Evolutionary conservation across 2,113 vertebrate species (phyloP).

Genomic region (Zootoca vivipara): DNA sequence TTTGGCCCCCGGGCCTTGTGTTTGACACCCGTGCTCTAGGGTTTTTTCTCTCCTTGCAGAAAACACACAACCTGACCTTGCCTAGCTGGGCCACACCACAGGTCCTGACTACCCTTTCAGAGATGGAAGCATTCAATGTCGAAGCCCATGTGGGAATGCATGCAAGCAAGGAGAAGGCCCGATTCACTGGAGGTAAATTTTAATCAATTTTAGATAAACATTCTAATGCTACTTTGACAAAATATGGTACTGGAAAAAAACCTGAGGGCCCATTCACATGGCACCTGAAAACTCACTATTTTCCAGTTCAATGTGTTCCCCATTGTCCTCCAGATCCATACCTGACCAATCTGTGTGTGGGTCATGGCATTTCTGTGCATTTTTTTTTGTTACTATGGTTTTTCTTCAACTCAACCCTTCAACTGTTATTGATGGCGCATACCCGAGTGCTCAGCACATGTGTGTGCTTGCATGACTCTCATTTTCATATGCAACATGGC

Average conservation of each 20-base stretch:
- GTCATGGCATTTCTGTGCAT: neutral
- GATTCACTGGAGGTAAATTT: conserved; percentile 76
- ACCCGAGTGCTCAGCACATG: no score
- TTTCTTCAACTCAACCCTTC: no score
- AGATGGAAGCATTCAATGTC: conserved; percentile 79
- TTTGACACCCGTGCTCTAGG: no score
- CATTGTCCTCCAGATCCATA: neutral
- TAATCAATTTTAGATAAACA: neutral
- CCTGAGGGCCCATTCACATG: no score
- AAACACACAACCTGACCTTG: conserved; percentile 80
- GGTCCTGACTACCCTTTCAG: conserved; percentile 75
- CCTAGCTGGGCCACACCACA: conserved; percentile 81
- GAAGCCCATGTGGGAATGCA: conserved; percentile 77
- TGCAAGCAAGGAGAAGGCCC: conserved; percentile 77
- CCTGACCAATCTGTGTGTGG: no score
- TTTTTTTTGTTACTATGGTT: no score
- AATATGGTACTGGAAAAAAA: neutral
- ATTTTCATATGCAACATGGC: no score
- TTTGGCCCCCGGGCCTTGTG: no score
- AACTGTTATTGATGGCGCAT: no score
- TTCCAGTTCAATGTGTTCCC: neutral
- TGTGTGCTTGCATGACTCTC: no score
- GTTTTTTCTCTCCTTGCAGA: neutral
- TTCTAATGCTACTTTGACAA: neutral
- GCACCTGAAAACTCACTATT: neutral